Evolutionary conservation across 2,113 vertebrate species (phyloP).

Genomic region (Loxodonta africana): DNA sequence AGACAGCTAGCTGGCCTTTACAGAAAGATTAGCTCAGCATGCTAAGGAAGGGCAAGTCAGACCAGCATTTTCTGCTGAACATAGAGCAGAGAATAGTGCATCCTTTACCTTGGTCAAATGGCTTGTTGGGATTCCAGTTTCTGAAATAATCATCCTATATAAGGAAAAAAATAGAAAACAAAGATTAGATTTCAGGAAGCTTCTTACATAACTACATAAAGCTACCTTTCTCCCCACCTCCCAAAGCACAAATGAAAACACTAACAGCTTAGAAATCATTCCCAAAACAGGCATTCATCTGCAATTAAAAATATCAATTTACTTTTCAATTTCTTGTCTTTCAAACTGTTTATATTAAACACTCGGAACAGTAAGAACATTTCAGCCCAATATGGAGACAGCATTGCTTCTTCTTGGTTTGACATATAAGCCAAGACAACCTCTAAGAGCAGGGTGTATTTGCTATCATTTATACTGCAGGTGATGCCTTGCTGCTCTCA

Average conservation of each 20-base stretch:
- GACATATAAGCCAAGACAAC: slow-evolving; percentile 12
- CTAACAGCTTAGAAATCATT: slow-evolving; percentile 23
- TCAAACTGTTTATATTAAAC: slow-evolving; percentile 38
- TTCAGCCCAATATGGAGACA: slow-evolving; percentile 9
- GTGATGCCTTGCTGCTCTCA: slow-evolving; percentile 11
- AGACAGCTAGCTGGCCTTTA: background rate
- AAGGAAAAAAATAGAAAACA: slow-evolving; percentile 59
- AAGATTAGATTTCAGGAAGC: slow-evolving; percentile 68
- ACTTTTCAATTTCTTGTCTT: slow-evolving; percentile 60
- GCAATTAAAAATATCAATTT: slow-evolving; percentile 54
- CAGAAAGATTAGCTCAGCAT: background rate
- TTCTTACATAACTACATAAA: slow-evolving; percentile 52
- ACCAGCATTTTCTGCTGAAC: background rate
- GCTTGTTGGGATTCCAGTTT: slow-evolving; percentile 93
- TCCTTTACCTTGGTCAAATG: slow-evolving; percentile 92
- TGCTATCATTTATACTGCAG: slow-evolving; percentile 43
- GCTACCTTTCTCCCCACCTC: background rate
- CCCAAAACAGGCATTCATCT: background rate
- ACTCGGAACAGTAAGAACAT: background rate
- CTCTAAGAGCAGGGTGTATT: background rate
- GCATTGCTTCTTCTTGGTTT: slow-evolving; percentile 44
- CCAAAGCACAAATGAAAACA: slow-evolving; percentile 60
- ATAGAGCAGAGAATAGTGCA: background rate
- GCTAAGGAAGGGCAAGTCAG: background rate
- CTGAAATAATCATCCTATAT: slow-evolving; percentile 93